Evolutionary conservation across 2,797 vertebrate species (phyloP), one percentile per base, ranked within the genome.

Genomic region (Acrossocheilus wenchowensis): DNA sequence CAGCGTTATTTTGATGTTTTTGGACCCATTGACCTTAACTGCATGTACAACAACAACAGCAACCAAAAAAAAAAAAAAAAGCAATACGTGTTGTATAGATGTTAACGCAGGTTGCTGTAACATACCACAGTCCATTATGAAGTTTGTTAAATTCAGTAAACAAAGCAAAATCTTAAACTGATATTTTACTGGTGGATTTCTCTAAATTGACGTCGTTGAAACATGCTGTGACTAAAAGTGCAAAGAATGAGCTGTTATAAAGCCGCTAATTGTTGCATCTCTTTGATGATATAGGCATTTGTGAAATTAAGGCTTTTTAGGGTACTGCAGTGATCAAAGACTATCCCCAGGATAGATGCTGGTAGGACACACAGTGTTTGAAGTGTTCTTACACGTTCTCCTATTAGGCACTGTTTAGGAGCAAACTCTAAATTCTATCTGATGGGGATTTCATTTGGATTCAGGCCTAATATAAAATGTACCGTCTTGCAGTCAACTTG

Each of bases 321-420:
- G 57, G 41, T 78, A 54, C 75, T 82, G 66, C 73, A 72, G 72
- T 82, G 73, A 86, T 88, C 87, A 88, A 88, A 88, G 84, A 45
- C 41, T 81, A 71, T 85, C 74, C 75, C 73, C 72, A 78, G 68
- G 80, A 82, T n/a, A 82, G 83, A 82, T 85, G 78, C 69, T 66
- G 74, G 78, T 60, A 85, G 73, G 81, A 62, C 64, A 82, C 23
- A 4, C 64, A 43, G 64, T 54, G 62, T 88, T 78, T 86, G 84
- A 86, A 82, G 83, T 52, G 79, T 73, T 88, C 68, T 66, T 86
- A 86, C 84, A 81, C 52, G n/a, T 85, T 78, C 69, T 72, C 52
- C 87, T 73, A 88, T 88, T 88, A 86, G 57, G 73, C 80, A 52
- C 43, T 72, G 66, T 82, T 88, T 88, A 50, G 80, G 66, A 88